phyloP scores from a whole-genome alignment of 2,797 vertebrate species.

The Xiphorhynchus erythropygius region DNA sequence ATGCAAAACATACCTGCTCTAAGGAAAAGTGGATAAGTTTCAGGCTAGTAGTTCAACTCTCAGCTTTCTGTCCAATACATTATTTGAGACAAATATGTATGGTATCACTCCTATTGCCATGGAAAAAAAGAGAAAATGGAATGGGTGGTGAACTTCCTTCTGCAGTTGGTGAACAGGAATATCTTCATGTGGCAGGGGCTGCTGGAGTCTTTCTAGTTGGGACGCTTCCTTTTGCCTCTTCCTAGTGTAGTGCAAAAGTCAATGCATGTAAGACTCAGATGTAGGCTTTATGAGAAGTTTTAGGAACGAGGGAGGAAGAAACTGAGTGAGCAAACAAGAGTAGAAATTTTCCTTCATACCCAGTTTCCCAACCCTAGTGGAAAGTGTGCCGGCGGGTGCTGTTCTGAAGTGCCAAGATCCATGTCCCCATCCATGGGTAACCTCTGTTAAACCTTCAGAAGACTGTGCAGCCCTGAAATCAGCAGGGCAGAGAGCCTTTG shows the following conservation, averaged over 20 bases:
- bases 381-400: fast-evolving
- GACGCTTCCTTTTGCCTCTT: neutral
- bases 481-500: neutral
- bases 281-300: neutral
- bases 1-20: neutral
- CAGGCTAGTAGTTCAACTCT: neutral
- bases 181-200: neutral
- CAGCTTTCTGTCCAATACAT: neutral
- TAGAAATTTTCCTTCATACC: neutral
- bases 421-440: fast-evolving
- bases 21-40: neutral
- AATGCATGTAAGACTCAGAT: fast-evolving
- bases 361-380: neutral
- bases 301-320: neutral
- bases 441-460: neutral
- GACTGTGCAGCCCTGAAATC: neutral
- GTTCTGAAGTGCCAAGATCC: fast-evolving
- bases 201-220: neutral
- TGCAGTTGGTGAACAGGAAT: neutral
- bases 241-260: neutral
- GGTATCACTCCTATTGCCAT: neutral
- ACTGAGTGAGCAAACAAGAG: fast-evolving
- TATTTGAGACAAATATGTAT: neutral
- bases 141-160: neutral
- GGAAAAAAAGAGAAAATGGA: neutral